Percentiles rank a stretch among this genome's conserved stretches.
Evolutionary conservation across 2,797 vertebrate genomes (phyloP).

Genomic region (Alouatta caraya): DNA sequence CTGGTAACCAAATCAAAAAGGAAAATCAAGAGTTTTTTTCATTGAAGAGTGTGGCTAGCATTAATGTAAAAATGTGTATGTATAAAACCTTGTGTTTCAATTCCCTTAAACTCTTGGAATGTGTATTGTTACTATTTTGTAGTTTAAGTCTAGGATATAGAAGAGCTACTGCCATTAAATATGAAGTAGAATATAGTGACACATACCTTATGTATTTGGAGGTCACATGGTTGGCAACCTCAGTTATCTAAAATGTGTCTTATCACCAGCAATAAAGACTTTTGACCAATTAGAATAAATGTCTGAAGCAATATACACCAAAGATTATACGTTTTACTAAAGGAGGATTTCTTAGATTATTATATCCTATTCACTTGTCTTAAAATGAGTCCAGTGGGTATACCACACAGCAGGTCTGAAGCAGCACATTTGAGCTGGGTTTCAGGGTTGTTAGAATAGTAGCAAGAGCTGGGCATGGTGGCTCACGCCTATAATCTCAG

Average conservation of each 20-base stretch:
- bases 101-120: not conserved
- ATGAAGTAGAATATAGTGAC: not conserved
- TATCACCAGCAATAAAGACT: not conserved
- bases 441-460: not conserved
- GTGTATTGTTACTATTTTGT: not conserved
- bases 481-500: not conserved
- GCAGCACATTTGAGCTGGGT: slow-evolving; percentile 3
- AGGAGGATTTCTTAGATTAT: slow-evolving; percentile 28
- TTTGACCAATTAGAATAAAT: slow-evolving; percentile 33
- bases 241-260: not conserved
- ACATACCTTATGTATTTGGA: not conserved
- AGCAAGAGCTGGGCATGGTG: not conserved
- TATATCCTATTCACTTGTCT: not conserved
- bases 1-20: slow-evolving; percentile 34
- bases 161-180: not conserved
- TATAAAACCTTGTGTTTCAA: not conserved
- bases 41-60: not conserved
- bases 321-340: slow-evolving; percentile 30
- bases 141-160: slow-evolving; percentile 5
- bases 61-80: not conserved
- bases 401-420: slow-evolving; percentile 20
- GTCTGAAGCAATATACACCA: slow-evolving; percentile 21
- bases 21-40: not conserved
- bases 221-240: not conserved
- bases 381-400: not conserved